Percentiles rank a stretch among this genome's conserved stretches.
Evolutionary conservation across 1,140 invertebrate genomes (phyloP).

Genomic region (Aphidius gifuensis): DNA sequence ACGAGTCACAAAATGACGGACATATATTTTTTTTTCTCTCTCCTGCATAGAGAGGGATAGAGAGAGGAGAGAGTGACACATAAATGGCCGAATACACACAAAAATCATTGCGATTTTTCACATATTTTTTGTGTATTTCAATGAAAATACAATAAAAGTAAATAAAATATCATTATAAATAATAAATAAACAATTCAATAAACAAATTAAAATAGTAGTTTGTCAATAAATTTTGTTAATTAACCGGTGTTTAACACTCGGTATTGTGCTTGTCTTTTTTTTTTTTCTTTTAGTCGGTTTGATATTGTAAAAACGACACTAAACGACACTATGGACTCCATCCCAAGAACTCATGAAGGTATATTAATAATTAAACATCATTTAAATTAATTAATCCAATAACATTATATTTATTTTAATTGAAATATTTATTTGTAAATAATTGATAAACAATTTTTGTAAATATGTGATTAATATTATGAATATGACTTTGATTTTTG

Average conservation of each 20-base stretch:
- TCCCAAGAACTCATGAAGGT: constrained; percentile 78
- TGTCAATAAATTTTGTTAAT: not conserved
- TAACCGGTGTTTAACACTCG: not conserved
- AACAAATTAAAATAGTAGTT: no score
- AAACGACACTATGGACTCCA: constrained; percentile 64
- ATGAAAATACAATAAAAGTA: not conserved
- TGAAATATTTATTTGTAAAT: constrained; percentile 15
- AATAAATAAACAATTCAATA: not conserved
- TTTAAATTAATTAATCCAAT: not conserved
- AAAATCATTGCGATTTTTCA: not conserved
- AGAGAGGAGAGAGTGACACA: no score
- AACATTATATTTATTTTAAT: constrained; percentile 31
- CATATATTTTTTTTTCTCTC: no score
- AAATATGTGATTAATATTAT: constrained; percentile 2
- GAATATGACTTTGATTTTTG: constrained; percentile 21
- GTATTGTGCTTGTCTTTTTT: not conserved
- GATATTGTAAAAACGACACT: constrained; percentile 1
- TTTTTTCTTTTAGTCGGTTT: not conserved
- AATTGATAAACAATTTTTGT: constrained; percentile 4
- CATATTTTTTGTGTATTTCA: not conserved
- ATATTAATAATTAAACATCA: constrained; percentile 35
- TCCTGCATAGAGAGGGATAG: no score
- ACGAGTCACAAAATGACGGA: no score
- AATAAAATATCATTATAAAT: not conserved
- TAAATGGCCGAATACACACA: no score